These are phyloP conservation scores for Cepaea nemoralis DNA, from an alignment of 1,140 invertebrate genomes.

Conservation along the genomic window DNA sequence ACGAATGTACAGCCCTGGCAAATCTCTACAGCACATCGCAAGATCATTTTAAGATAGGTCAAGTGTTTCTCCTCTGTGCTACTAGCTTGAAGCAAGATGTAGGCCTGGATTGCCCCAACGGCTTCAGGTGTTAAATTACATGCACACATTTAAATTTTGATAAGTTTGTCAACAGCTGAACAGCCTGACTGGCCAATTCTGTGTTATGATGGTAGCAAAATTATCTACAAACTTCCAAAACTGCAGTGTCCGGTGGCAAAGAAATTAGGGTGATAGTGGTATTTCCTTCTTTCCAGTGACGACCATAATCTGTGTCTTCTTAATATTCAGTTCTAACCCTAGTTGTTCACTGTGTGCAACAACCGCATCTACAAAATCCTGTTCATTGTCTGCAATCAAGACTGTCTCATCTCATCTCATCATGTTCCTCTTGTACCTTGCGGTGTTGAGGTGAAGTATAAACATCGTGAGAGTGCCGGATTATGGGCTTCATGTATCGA, in stretches of 20 bases:
- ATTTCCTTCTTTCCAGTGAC: too few relatives aligned
- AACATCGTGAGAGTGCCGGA: too few relatives aligned
- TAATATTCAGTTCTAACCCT: too few relatives aligned
- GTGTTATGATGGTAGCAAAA: constrained; percentile 70
- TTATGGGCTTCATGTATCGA: too few relatives aligned
- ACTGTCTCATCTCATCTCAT: too few relatives aligned
- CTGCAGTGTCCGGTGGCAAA: constrained; percentile 46
- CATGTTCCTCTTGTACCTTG: too few relatives aligned
- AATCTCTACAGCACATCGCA: constrained; percentile 81
- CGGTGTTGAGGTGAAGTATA: too few relatives aligned
- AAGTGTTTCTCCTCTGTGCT: constrained; percentile 8
- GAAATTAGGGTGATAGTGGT: too few relatives aligned
- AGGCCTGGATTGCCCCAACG: constrained; percentile 52
- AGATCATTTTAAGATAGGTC: constrained; percentile 45
- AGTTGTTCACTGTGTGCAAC: too few relatives aligned
- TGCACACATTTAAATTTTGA: constrained; percentile 58
- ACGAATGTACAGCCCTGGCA: constrained; percentile 77
- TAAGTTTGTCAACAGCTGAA: constrained; percentile 71
- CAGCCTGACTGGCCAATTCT: constrained; percentile 66
- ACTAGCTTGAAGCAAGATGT: constrained; percentile 46
- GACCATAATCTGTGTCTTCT: too few relatives aligned
- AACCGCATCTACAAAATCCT: too few relatives aligned
- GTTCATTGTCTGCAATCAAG: too few relatives aligned
- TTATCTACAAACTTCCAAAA: constrained; percentile 69
- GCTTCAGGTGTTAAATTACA: constrained; percentile 46